Base-by-base conservation (phyloP, 2,113 vertebrate species). In the Blennius ocellaris region DNA sequence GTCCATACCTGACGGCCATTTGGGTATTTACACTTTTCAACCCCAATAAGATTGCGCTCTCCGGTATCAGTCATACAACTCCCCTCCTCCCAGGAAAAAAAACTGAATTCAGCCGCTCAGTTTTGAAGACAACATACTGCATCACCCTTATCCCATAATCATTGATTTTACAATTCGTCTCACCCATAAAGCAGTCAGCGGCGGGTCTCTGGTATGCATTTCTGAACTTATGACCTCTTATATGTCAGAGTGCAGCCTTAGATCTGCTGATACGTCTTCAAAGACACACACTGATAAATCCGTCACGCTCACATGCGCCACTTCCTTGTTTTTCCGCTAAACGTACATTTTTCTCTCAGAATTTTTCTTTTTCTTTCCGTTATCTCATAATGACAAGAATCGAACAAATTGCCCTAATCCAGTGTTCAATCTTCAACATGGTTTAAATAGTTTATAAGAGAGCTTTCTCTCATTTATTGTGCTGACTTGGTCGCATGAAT, bases 211-310 rank as follows among this genome's bases (percentile, higher is more conserved):
- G n/a, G 60, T 67, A 69, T 53, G 59, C 15, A 54, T 69, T 54
- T 69, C 43, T 80, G 70, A 86, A 82, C 78, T 36, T 41, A 3
- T 63, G 78, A 88, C 78, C 81, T 16, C 17, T 69, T 10, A 69
- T 10, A 55, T 71, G 55, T 78, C 70, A 89, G 56, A 58, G 45
- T 30, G 40, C 62, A 75, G 70, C 69, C 17, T 65, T 38, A 65
- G 76, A 77, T 86, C 63, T 60, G 52, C 60, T 39, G 11, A 12
- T 16, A 69, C 60, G 50, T 57, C 71, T 83, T 88, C 77, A 85
- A 83, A 83, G 64, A 56, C 36, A 76, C 21, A 30, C 21, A 30
- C 21, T 30, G 21, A 30, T 30, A 30, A 30, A 30, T 30, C 21
- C 21, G 2, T 30, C 21, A 30, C 21, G 4, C 21, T 30, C 21